These are phyloP conservation scores for Poicephalus gulielmi DNA, from an alignment of 2,113 vertebrate species.

Conservation along the genomic window DNA sequence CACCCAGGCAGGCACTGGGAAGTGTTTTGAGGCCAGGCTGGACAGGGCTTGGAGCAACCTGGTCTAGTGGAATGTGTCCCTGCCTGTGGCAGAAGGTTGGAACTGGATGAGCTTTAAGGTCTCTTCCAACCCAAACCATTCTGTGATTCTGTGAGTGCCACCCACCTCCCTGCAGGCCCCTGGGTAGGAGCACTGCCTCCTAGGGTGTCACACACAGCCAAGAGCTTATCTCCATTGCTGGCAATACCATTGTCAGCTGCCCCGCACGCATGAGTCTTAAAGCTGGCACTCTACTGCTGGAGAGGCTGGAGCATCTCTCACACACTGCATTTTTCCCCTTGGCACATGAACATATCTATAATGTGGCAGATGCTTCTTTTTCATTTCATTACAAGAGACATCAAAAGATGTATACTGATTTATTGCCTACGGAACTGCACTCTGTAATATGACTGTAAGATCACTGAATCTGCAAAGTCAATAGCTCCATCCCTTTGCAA, in stretches of 20 bases:
- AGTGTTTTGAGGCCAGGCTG: background rate
- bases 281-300: background rate
- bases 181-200: background rate
- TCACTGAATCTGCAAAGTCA: background rate
- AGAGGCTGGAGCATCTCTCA: background rate
- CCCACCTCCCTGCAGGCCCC: background rate
- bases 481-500: background rate
- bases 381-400: background rate
- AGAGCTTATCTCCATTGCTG: background rate
- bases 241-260: background rate
- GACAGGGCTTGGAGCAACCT: background rate
- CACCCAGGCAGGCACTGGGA: background rate
- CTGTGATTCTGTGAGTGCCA: background rate
- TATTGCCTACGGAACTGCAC: background rate
- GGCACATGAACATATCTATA: rapidly evolving
- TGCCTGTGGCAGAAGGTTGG: background rate
- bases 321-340: background rate
- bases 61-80: background rate
- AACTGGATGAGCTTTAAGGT: background rate
- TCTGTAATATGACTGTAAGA: background rate
- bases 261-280: background rate
- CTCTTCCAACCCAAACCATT: background rate
- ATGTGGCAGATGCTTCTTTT: background rate
- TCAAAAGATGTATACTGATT: background rate
- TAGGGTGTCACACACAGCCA: background rate